Conservation (phyloP, 53 echinoderm and acorn worm species). For the Zoroaster sp. region DNA sequence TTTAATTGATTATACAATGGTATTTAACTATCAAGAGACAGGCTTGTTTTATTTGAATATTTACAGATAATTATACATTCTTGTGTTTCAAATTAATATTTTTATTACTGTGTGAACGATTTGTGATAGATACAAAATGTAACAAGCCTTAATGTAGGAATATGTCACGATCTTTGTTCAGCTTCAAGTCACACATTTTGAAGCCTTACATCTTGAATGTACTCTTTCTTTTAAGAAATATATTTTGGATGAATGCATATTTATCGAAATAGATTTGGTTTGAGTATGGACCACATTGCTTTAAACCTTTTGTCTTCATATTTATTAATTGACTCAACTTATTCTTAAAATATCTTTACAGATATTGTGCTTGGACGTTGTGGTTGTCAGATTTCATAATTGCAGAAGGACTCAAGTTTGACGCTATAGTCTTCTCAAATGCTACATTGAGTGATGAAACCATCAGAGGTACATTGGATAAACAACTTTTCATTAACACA, state of each 20-base stretch:
- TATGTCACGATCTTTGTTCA: too few species aligned
- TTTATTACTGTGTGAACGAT: background rate
- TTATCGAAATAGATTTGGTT: background rate
- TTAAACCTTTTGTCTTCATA: too few species aligned
- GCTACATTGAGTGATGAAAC: conserved; percentile 3
- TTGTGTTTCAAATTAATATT: background rate
- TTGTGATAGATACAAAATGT: background rate
- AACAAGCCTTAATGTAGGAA: too few species aligned
- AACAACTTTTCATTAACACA: conserved; percentile 7
- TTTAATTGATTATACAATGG: background rate
- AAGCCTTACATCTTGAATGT: too few species aligned
- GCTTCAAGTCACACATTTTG: too few species aligned
- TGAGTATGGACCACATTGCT: background rate
- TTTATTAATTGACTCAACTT: too few species aligned
- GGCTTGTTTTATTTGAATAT: background rate
- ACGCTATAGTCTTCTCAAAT: background rate
- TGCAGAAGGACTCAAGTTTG: background rate
- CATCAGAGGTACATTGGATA: background rate
- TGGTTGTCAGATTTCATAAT: conserved; percentile 47
- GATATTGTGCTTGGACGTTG: conserved; percentile 41
- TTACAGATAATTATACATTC: background rate
- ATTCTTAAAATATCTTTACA: too few species aligned
- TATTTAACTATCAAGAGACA: background rate
- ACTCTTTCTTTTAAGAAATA: too few species aligned
- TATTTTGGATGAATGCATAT: too few species aligned